phyloP scores from a whole-genome alignment of 2,888 invertebrate species.

The Schizotus pectinicornis region DNA sequence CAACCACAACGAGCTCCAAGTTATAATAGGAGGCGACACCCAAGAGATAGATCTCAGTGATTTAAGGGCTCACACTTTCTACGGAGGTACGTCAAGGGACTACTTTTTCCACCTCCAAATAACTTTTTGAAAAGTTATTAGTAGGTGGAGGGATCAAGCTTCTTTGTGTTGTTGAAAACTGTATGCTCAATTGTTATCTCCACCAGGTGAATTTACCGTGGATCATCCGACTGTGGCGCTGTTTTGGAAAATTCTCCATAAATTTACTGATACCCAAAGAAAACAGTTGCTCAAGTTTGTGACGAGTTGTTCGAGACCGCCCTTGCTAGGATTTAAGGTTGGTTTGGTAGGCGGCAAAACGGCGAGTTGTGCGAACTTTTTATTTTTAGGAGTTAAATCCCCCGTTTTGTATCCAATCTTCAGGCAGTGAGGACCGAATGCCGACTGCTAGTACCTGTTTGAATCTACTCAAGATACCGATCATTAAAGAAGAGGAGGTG shows the following conservation, averaged over 20 bases:
- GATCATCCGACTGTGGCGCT: conserved; percentile 83
- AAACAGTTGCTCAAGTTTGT: conserved; percentile 94
- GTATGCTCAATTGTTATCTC: no score
- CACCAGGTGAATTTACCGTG: conserved; percentile 82
- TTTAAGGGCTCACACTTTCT: conserved; percentile 84
- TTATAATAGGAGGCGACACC: conserved; percentile 95
- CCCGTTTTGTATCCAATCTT: conserved; percentile 94
- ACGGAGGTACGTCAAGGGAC: conserved; percentile 69
- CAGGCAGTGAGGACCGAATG: conserved; percentile 86
- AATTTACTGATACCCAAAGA: conserved; percentile 83
- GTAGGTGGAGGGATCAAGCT: not conserved
- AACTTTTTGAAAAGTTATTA: no score
- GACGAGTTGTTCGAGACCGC: conserved; percentile 96
- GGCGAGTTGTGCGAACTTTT: conserved; percentile 4
- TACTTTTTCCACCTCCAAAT: not conserved
- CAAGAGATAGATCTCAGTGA: conserved; percentile 94
- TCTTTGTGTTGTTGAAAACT: not conserved
- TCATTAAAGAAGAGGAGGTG: conserved; percentile 78
- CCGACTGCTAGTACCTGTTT: conserved; percentile 98
- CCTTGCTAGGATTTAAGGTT: conserved; percentile 95
- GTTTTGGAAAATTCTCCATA: conserved; percentile 89
- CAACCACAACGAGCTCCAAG: conserved; percentile 91
- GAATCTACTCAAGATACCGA: conserved; percentile 95
- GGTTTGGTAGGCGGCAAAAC: conserved; percentile 20
- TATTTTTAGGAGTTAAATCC: conserved; percentile 85